Base-by-base conservation (phyloP, 2,797 vertebrate species). In the Tragelaphus oryx region DNA sequence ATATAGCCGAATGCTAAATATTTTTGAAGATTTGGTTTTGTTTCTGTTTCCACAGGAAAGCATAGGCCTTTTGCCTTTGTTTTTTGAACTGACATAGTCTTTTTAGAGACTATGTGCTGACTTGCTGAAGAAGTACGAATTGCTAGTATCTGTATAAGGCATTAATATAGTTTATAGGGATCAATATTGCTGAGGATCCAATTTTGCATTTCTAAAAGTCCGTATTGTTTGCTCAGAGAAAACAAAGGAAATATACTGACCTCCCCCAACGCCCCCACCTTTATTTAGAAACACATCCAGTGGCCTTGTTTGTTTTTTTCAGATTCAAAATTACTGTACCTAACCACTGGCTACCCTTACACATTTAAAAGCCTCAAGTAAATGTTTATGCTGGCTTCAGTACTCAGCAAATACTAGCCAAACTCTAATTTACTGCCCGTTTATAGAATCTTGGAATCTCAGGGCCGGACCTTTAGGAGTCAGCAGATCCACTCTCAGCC, bases 1-100 rank as follows among this genome's bases (percentile, higher is more conserved):
- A 95, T 95, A 87, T 97, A 87, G 75, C 59, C 82, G 92, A 93
- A 90, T 93, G 86, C 68, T 93, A 71, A 94, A 57, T 48, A 14
- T 91, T 94, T 97, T 98, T 96, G 94, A 96, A 96, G 68, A 87
- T 95, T 89, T 95, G 93, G 93, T 37, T 97, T 98, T 95, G 96
- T 89, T 93, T 98, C 54, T 96, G 59, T 96, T 95, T 96, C 96
- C 78, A 52, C 87, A 96, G n/a, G 96, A 97, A 97, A 97, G 52
- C 28, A 44, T 71, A 22, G 91, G 4, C 75, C 92, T 85, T 95
- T 97, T 97, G 97, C 93, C 93, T 68, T 83, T 79, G 60, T 71
- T 26, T 80, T 98, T 93, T 96, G 24, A 57, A 83, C 52, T 48
- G 30, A 92, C 86, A 44, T 87, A 62, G 24, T 62, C 60, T 82